Base-by-base conservation (phyloP, 2,888 invertebrate genomes). In the Sepioteuthis lessoniana region DNA sequence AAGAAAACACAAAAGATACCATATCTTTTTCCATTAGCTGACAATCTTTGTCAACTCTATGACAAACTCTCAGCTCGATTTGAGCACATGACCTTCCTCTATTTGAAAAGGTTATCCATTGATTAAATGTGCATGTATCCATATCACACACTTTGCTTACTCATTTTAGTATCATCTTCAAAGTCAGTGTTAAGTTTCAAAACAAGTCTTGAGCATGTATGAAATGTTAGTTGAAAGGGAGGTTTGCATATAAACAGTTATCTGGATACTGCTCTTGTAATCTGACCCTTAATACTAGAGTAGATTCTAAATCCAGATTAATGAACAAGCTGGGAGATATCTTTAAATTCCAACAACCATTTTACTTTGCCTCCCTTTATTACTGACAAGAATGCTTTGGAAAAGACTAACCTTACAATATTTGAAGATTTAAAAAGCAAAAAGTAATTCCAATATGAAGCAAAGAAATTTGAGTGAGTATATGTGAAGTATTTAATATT, bases 1-100 rank as follows among this genome's bases (percentile, higher is more conserved):
- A 76, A 76, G 76, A n/a, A 76, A 35, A 76, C 76, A 76, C 76
- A 76, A n/a, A 76, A 76, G 76, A 76, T 76, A 76, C 28, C 60
- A 60, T 76, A 35, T 76, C n/a, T n/a, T 76, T 13, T n/a, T 76
- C 76, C 76, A 76, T 76, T 76, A 76, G 13, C 76, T 76, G 76
- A 76, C 76, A n/a, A 76, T 35, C n/a, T 35, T n/a, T 76, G n/a
- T 76, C 76, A n/a, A 76, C n/a, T n/a, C 10, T 13, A 76, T 76
- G n/a, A 25, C n/a, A 35, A 76, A 76, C 76, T 16, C 76, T 55
- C 25, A 7, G 55, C 25, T 25, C 55, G 21, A 55, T 25, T 19
- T 50, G 50, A 50, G 50, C 76, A 31, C 31, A 76, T 76, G 76
- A 76, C 76, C 76, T 76, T 76, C 31, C n/a, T 4, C 76, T 19